Base-by-base conservation (phyloP, 2,113 vertebrate genomes). In the Eolophus roseicapilla region DNA sequence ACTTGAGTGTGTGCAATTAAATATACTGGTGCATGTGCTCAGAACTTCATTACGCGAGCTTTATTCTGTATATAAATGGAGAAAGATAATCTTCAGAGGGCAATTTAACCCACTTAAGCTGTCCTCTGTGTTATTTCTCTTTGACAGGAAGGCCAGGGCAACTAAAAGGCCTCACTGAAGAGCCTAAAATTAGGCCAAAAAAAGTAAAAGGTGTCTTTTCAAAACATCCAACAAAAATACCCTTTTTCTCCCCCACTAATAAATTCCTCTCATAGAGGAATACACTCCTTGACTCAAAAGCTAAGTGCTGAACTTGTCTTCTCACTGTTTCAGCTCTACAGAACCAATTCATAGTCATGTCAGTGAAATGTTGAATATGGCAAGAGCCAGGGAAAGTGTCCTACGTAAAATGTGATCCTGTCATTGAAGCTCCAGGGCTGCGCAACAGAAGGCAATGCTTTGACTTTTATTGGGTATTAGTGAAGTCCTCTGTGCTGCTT, bases 321-420 rank as follows among this genome's bases (percentile, higher is more conserved):
- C 47, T 83, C 23, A 3, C 9, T 62, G 0, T 67, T 77, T 41
- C 37, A 76, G 37, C 2, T 35, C 63, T 60, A 16, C 3, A 41
- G 39, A 77, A 43, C 28, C 13, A 9, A 65, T 31, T 86, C 23
- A 18, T 8, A 28, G 91, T 9, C 9, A 6, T 10, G 28, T n/a
- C 43, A 53, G 57, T n/a, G 12, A 23, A 39, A 52, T 53, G 23
- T 13, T 49, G 24, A 46, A 6, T 5, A 11, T 17, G n/a, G 33
- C 1, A 31, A 11, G 29, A 41, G 29, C 44, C 53, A 25, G 67
- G 19, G 31, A 15, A 17, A 20, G 6, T 0, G 19, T 41, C 46
- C 39, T 0, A 1, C 9, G 31, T 16, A 27, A 14, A 14, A 10
- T 0, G 6, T 6, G 28, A 6, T 7, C 24, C 29, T 4, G 17